Conservation (phyloP, 2,888 invertebrate genomes). For the Orgyia antiqua region DNA sequence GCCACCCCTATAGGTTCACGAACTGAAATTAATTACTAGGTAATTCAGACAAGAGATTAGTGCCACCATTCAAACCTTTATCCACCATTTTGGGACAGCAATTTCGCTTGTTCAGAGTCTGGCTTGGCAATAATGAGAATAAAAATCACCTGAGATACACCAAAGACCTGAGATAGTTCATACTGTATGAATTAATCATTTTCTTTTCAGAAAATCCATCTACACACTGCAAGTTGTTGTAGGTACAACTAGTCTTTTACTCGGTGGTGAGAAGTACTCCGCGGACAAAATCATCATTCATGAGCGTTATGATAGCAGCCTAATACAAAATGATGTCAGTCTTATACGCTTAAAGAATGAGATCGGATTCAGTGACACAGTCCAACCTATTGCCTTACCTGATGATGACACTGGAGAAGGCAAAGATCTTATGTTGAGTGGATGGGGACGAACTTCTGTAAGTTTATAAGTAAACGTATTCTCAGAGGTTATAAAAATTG, state of each 20-base stretch:
- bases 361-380: constrained; percentile 45
- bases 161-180: too few relatives aligned
- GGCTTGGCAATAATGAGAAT: too few relatives aligned
- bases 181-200: not conserved
- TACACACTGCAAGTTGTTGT: constrained; percentile 48
- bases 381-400: constrained; percentile 54
- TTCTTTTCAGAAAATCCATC: constrained; percentile 28
- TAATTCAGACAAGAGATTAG: too few relatives aligned
- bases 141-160: too few relatives aligned
- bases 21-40: too few relatives aligned
- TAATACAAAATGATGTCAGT: constrained; percentile 65
- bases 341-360: constrained; percentile 44
- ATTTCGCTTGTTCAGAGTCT: too few relatives aligned
- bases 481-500: too few relatives aligned
- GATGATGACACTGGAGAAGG: constrained; percentile 42
- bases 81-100: too few relatives aligned
- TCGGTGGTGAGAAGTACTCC: constrained; percentile 55
- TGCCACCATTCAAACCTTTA: too few relatives aligned
- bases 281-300: constrained; percentile 59
- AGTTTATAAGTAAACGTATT: constrained; percentile 20
- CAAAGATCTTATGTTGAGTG: constrained; percentile 51
- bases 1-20: too few relatives aligned
- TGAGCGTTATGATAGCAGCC: constrained; percentile 43
- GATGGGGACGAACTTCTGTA: constrained; percentile 69
- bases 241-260: constrained; percentile 61